Conservation (phyloP, 1,140 invertebrate genomes). For the Drosophila subpulchrella region DNA sequence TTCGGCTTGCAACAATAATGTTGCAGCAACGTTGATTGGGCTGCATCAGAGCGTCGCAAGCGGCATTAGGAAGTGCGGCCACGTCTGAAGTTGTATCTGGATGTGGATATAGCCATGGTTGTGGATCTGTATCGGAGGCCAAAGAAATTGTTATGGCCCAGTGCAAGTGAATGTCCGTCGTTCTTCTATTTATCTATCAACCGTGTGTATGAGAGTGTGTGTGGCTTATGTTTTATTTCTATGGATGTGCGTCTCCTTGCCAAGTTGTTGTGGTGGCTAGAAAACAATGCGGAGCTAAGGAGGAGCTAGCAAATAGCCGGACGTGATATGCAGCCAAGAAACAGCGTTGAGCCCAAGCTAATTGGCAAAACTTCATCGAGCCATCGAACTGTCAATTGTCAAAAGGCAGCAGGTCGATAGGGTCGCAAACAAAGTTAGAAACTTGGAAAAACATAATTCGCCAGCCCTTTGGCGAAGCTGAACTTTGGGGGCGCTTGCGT, state of each 20-base stretch:
- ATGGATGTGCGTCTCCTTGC: conserved; percentile 11
- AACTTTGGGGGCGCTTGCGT: conserved; percentile 20
- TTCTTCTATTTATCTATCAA: conserved; percentile 37
- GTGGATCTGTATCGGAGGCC: conserved; percentile 3
- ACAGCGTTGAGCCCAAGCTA: conserved; percentile 37
- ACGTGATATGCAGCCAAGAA: conserved; percentile 44
- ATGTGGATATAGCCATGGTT: conserved; percentile 31
- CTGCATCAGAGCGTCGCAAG: conserved; percentile 54
- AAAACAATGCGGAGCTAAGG: conserved; percentile 14
- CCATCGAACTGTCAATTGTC: conserved; percentile 74
- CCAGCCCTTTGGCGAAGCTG: conserved; percentile 34
- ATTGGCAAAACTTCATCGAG: conserved; percentile 64
- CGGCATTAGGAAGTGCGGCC: conserved; percentile 61
- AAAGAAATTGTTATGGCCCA: conserved; percentile 52
- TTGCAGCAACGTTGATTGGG: conserved; percentile 62
- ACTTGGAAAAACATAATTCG: conserved; percentile 72
- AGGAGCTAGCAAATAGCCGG: conserved; percentile 52
- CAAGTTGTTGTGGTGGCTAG: conserved; percentile 6
- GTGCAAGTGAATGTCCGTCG: conserved; percentile 36
- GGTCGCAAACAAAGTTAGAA: conserved; percentile 58
- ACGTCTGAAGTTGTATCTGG: conserved; percentile 53
- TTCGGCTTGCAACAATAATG: conserved; percentile 59
- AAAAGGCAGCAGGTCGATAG: conserved; percentile 44
- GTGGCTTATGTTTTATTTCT: conserved; percentile 23
- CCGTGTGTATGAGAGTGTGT: conserved; percentile 3